Evolutionary conservation across 2,888 invertebrate species (phyloP).

Genomic region (Drosophila mulleri): DNA sequence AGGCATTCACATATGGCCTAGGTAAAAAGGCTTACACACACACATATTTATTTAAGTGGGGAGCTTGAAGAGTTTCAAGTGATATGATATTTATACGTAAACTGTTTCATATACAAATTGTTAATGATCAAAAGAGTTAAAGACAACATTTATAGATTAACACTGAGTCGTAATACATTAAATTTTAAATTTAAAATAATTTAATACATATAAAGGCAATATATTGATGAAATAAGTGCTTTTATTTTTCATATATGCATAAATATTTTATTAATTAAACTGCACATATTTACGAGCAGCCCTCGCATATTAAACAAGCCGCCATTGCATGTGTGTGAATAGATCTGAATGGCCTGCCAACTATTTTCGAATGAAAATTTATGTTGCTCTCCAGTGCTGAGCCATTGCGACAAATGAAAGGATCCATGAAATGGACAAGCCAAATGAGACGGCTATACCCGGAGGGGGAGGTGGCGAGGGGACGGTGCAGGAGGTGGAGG

Average conservation of each 20-base stretch:
- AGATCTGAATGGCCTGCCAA: conserved; percentile 67
- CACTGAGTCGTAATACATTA: no score
- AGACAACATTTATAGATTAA: no score
- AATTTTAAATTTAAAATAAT: no score
- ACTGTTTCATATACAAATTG: no score
- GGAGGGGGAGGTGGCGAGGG: background rate
- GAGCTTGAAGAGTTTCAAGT: background rate
- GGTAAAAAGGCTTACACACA: conserved; percentile 16
- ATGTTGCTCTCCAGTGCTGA: conserved; percentile 50
- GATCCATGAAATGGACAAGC: conserved; percentile 33
- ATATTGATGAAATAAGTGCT: no score
- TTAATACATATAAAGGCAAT: no score
- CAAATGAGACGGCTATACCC: background rate
- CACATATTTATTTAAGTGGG: conserved; percentile 38
- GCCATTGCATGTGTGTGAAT: conserved; percentile 19
- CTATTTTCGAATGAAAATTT: conserved; percentile 67
- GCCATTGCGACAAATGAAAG: conserved; percentile 67
- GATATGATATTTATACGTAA: background rate
- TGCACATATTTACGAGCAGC: background rate
- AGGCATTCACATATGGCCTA: conserved; percentile 43
- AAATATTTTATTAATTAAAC: background rate
- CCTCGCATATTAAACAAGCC: conserved; percentile 47
- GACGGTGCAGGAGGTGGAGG: background rate
- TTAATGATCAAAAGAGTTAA: no score
- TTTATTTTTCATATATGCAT: background rate